Evolutionary conservation across 2,888 invertebrate species (phyloP).

Genomic region (Amblyteles armatorius): DNA sequence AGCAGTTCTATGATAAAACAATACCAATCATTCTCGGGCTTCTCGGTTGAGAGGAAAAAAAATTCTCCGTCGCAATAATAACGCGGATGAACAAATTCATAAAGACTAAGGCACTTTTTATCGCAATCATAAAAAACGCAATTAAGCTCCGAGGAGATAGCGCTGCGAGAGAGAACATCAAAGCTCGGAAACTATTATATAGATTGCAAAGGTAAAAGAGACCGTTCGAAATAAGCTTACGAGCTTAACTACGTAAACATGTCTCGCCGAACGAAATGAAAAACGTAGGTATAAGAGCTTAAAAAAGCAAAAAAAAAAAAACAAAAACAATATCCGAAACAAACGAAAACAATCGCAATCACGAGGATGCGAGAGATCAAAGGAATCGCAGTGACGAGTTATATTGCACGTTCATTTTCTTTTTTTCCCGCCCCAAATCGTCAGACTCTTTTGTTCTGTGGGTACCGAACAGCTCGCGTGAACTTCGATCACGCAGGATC

Average conservation of each 20-base stretch:
- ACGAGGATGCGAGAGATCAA: neutral
- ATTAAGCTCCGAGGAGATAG: neutral
- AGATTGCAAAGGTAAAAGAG: neutral
- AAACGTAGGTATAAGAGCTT: neutral
- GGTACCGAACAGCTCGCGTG: neutral
- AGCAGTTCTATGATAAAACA: neutral
- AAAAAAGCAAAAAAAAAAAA: neutral
- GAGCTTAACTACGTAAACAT: neutral
- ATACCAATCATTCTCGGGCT: neutral
- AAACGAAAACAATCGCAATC: neutral
- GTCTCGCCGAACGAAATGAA: neutral
- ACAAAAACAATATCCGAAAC: neutral
- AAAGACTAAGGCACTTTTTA: neutral
- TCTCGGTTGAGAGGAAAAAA: neutral
- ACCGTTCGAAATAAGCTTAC: conserved; percentile 8
- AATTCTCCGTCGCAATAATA: neutral
- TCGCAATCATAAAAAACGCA: neutral
- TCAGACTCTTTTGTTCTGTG: neutral
- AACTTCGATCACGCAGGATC: neutral
- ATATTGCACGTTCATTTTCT: neutral
- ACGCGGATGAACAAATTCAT: neutral
- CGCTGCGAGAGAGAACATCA: neutral
- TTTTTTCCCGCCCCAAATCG: neutral
- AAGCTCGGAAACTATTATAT: conserved; percentile 3
- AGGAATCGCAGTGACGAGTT: neutral